Percentiles rank a stretch among this genome's conserved stretches.
Conservation (phyloP, 2,888 invertebrate species). For the Odontocerum albicorne region DNA sequence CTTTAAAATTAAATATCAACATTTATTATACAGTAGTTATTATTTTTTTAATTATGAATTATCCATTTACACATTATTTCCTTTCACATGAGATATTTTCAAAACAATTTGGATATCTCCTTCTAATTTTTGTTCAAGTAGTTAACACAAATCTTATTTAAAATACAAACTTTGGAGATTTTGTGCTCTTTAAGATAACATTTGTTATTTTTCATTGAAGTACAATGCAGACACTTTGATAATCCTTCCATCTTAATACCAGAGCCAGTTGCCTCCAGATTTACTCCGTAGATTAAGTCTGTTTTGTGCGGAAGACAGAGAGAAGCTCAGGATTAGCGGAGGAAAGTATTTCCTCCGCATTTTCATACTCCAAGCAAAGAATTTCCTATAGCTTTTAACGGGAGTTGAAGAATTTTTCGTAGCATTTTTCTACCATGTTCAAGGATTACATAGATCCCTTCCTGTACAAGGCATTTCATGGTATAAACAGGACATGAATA, state of each 20-base stretch:
- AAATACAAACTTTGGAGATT: too few species aligned
- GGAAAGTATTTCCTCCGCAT: slow-evolving; percentile 4
- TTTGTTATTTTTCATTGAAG: background rate
- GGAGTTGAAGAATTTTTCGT: background rate
- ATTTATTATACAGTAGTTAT: too few species aligned
- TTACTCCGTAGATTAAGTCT: slow-evolving; percentile 28
- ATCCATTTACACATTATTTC: too few species aligned
- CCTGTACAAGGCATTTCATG: background rate
- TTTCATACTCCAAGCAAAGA: background rate
- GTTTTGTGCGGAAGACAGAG: slow-evolving; percentile 23
- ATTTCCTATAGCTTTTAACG: slow-evolving; percentile 13
- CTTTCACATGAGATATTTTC: too few species aligned
- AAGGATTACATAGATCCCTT: background rate
- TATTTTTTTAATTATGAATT: too few species aligned
- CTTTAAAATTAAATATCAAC: too few species aligned
- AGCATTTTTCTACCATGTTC: background rate
- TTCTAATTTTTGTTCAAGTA: too few species aligned
- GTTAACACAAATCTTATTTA: too few species aligned
- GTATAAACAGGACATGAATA: background rate
- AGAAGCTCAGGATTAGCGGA: slow-evolving; percentile 21
- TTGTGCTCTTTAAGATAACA: background rate
- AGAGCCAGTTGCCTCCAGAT: slow-evolving; percentile 20
- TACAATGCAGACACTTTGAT: background rate
- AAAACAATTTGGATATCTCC: too few species aligned
- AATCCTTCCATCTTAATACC: background rate